Percentiles rank a stretch among this genome's conserved stretches.
Evolutionary conservation across 2,113 vertebrate species (phyloP).

Genomic region (Melanotaenia duboulayi): DNA sequence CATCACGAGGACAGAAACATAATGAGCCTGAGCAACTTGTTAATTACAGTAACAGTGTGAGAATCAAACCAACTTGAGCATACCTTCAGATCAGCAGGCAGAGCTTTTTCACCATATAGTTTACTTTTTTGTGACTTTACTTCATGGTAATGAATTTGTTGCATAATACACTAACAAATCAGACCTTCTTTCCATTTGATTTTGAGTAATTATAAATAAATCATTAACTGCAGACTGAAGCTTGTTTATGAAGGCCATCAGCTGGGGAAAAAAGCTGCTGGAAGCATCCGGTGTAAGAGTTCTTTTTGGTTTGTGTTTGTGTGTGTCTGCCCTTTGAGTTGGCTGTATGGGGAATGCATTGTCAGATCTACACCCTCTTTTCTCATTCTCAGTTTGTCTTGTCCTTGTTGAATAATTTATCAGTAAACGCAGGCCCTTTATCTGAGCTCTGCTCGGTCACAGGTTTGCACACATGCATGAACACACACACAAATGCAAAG

Average conservation of each 20-base stretch:
- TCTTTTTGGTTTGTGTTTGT: conserved; percentile 1
- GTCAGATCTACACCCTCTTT: conserved; percentile 38
- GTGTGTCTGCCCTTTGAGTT: background rate
- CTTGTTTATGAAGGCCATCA: background rate
- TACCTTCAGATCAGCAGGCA: background rate
- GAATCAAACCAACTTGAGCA: conserved; percentile 33
- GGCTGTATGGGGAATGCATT: conserved; percentile 33
- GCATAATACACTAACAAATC: background rate
- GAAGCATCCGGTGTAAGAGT: background rate
- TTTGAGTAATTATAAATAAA: conserved; percentile 16
- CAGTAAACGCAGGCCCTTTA: conserved; percentile 51
- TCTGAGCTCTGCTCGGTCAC: conserved; percentile 51
- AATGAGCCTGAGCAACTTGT: conserved; percentile 49
- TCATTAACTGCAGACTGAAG: background rate
- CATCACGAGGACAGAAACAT: conserved; percentile 41
- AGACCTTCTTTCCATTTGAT: background rate
- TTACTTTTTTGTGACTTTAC: background rate
- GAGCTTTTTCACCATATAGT: background rate
- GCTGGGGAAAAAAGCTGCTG: background rate
- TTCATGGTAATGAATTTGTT: background rate
- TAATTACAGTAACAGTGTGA: conserved; percentile 49
- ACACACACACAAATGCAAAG: background rate
- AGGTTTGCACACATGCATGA: conserved; percentile 36
- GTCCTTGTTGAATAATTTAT: conserved; percentile 79
- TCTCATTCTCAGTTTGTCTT: conserved; percentile 53